Evolutionary conservation across 2,797 vertebrate genomes (phyloP), one percentile per base, ranked within the genome.

Genomic region (Sandelia bainsii): DNA sequence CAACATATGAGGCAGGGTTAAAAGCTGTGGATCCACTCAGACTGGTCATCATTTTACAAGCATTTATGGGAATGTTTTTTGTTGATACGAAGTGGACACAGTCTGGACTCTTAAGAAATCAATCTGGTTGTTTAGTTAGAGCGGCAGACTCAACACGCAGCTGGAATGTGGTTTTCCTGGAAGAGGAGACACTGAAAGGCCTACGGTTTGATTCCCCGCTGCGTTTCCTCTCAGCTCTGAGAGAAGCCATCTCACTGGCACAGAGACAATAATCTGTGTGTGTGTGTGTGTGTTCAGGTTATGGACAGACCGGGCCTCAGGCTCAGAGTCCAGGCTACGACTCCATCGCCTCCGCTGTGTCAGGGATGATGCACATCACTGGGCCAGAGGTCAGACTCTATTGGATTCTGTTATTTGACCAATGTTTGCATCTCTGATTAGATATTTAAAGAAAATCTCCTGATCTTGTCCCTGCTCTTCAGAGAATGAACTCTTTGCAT

Each of bases 321-420:
- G 93, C 93, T 77, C 95, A 94, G 61, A 94, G 93, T 81, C 95
- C 95, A 39, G 98, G 98, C 0, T 99, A 99, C 72, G 98, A 99
- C 89, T 95, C 97, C 22, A 85, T 99, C 61, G 96, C 95, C 49
- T 96, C 95, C 16, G 98, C 96, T 8, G 83, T 96, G 80, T 98
- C 97, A 40, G 98, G 98, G 73, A 95, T 99, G 89, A 96, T 98
- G 95, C 95, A 98, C 87, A 96, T 99, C 88, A 98, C 98, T 3
- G 98, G 97, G 1, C 94, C 97, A 1, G 95, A 99, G 96, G 97
- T 98, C 91, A 74, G 85, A 51, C 29, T 22, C 10, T 4, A 1
- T 12, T 1, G 6, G 17, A n/a, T 19, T 19, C 46, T 6, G 1
- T 5, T 56, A 7, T n/a, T 25, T 22, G 42, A 12, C 12, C 12